A percentile compares a stretch with the other conserved stretches of the same genome.
Conservation (phyloP, 1,140 invertebrate species). For the Drosophila nigrodunni region DNA sequence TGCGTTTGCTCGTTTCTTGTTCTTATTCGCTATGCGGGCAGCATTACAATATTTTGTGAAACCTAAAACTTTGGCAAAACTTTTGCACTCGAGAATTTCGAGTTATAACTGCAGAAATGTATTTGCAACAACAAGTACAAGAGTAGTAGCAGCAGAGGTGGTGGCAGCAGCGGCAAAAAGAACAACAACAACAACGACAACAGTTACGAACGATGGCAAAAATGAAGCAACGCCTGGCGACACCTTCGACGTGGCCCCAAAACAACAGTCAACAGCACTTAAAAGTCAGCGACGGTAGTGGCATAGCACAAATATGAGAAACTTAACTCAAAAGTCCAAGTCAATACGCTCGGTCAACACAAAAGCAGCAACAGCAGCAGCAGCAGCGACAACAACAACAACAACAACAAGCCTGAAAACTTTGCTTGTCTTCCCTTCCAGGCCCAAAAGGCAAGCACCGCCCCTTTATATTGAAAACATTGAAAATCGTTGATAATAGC, state of each 20-base stretch:
- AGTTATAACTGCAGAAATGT: constrained; percentile 50
- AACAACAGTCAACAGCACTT: constrained; percentile 83
- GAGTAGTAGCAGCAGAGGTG: constrained; percentile 7
- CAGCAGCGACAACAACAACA: constrained; percentile 24
- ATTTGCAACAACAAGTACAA: constrained; percentile 18
- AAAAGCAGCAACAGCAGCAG: constrained; percentile 52
- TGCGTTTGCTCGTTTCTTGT: constrained; percentile 1
- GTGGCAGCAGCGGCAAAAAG: constrained; percentile 25
- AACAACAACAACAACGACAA: constrained; percentile 4
- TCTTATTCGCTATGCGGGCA: constrained; percentile 45
- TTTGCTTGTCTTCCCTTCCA: constrained; percentile 44
- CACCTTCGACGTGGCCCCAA: constrained; percentile 77
- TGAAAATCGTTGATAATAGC: constrained; percentile 75
- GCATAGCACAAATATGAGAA: constrained; percentile 78
- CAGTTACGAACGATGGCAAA: constrained; percentile 13
- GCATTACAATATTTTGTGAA: constrained; percentile 78
- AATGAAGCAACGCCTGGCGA: constrained; percentile 72
- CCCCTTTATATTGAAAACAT: constrained; percentile 82
- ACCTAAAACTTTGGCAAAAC: constrained; percentile 68
- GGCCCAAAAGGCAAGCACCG: constrained; percentile 66
- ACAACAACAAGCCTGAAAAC: constrained; percentile 32
- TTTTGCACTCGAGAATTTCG: constrained; percentile 55
- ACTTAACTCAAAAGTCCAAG: constrained; percentile 83
- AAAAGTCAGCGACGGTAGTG: constrained; percentile 70
- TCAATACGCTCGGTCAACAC: constrained; percentile 80